Evolutionary conservation across 2,797 vertebrate species (phyloP).

Genomic region (Synaphobranchus kaupii): DNA sequence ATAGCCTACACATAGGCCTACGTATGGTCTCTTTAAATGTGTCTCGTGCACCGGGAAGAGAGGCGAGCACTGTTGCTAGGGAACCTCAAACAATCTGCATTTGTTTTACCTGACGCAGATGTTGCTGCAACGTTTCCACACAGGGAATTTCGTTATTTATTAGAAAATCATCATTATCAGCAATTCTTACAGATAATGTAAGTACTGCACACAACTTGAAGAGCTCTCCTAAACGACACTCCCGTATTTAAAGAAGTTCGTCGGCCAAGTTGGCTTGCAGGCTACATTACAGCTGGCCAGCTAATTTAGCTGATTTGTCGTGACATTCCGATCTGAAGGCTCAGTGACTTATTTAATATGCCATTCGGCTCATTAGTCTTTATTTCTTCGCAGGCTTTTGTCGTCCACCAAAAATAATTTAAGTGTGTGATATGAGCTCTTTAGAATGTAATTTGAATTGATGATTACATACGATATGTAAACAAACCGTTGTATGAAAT

Average conservation of each 20-base stretch:
- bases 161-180: neutral
- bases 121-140: neutral
- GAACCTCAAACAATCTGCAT: conserved; percentile 40
- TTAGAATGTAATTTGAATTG: neutral
- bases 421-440: neutral
- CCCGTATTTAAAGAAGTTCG: neutral
- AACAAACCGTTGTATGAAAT: neutral
- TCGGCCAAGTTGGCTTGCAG: neutral
- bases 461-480: neutral
- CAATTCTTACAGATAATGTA: conserved; percentile 5
- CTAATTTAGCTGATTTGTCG: neutral
- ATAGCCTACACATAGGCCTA: no score
- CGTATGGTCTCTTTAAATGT: neutral
- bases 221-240: neutral
- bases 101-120: neutral
- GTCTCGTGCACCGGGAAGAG: neutral
- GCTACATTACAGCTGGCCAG: neutral
- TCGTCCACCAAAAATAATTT: neutral
- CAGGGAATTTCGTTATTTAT: neutral
- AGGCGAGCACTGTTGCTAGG: conserved; percentile 48
- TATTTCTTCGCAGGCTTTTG: neutral
- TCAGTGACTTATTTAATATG: neutral
- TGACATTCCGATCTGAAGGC: neutral
- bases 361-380: neutral
- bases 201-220: conserved; percentile 15